phyloP scores from a whole-genome alignment of 2,797 vertebrate genomes.

The Propithecus perrieri region DNA sequence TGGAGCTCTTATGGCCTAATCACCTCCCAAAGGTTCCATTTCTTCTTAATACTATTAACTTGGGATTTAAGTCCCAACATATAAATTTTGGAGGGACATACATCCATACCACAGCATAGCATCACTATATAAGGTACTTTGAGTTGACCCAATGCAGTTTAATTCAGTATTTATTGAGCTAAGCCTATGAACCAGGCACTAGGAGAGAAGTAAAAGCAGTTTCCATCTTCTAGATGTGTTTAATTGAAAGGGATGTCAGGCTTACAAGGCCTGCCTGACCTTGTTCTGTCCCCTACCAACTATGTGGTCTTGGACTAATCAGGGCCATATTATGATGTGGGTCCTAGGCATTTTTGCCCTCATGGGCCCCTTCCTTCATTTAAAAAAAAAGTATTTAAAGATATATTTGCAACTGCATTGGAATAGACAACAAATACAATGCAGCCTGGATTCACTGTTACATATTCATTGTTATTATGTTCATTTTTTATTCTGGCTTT shows the following conservation, averaged over 20 bases:
- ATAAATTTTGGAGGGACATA: neutral
- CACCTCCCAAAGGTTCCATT: neutral
- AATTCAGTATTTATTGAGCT: neutral
- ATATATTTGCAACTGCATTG: neutral
- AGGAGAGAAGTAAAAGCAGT: neutral
- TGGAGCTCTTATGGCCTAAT: neutral
- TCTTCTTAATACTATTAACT: neutral
- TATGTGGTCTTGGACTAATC: neutral
- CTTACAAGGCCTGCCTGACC: neutral
- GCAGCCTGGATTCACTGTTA: conserved; percentile 4
- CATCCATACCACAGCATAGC: neutral
- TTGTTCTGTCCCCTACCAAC: neutral
- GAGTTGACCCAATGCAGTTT: neutral
- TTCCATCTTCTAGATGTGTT: neutral
- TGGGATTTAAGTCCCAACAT: neutral
- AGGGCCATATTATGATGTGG: neutral
- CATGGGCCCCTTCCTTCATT: neutral
- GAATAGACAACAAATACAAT: conserved; percentile 28
- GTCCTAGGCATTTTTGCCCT: neutral
- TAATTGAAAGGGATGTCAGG: neutral
- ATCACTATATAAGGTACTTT: neutral
- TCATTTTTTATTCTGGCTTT: conserved; percentile 4
- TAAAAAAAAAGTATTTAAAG: neutral
- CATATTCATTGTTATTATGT: neutral
- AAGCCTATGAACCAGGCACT: neutral